These are phyloP conservation scores for Acanthornis magna DNA, from an alignment of 2,797 vertebrate genomes.

Conservation along the genomic window DNA sequence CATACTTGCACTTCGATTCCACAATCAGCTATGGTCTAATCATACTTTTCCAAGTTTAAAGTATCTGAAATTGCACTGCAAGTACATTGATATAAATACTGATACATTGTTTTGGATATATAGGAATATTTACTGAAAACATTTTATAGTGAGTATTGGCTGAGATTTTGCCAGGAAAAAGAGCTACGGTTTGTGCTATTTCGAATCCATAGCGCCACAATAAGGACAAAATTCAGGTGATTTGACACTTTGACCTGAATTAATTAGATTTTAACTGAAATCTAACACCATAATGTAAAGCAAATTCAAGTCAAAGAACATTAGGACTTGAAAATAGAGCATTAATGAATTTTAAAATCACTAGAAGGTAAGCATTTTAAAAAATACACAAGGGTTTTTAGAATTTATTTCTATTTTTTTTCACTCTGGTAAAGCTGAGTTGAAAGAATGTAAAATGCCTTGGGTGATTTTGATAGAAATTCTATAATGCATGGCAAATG, in stretches of 20 bases:
- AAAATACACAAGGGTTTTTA: neutral
- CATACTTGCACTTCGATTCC: neutral
- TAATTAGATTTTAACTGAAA: neutral
- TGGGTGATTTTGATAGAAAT: slow-evolving; percentile 19
- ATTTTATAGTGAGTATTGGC: neutral
- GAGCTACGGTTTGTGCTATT: fast-evolving
- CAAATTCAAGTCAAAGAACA: neutral
- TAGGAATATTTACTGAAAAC: neutral
- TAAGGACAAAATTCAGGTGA: neutral
- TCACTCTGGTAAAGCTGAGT: neutral
- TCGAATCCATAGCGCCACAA: neutral
- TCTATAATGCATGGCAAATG: neutral
- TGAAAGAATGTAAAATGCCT: neutral
- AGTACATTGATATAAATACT: neutral
- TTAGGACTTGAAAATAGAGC: neutral
- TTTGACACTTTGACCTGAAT: neutral
- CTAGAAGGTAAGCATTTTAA: neutral
- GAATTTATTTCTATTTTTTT: neutral
- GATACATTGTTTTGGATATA: neutral
- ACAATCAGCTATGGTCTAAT: neutral
- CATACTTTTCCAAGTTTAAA: neutral
- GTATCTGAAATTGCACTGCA: neutral
- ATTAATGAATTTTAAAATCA: neutral
- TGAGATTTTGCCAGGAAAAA: neutral
- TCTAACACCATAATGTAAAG: neutral